Evolutionary conservation across 2,113 vertebrate genomes (phyloP), one percentile per base, ranked within the genome.

Genomic region (Oreochromis tanganicae): DNA sequence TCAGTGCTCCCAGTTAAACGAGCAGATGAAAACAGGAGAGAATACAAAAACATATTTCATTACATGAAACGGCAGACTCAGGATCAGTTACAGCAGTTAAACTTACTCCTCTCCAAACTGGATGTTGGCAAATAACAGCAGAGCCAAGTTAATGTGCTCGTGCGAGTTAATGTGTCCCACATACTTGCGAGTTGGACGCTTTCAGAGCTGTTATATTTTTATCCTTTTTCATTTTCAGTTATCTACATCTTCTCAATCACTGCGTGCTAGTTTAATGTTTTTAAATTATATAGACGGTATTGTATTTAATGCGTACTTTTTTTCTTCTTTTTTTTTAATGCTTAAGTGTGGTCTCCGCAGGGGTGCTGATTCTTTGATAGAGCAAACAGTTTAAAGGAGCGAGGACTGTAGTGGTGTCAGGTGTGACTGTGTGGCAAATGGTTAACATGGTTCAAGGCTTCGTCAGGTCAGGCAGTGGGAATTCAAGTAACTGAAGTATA

Each of bases 11-110:
- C 38, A 73, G 2, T 46, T 73, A 43, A 46, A 46, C 3, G 5
- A 46, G 68, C 38, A 73, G 41, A 73, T 46, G 13, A 17, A 73
- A 27, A 73, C 21, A 27, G 21, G 5, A 27, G 21, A 73, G 38
- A 24, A 46, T 7, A 27, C 38, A 24, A 14, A 43, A 43, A 71
- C 1, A 4, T 71, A 41, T 71, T 43, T 9, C 1, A 16, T 71
- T 66, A 66, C 61, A 38, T n/a, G 61, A 66, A 66, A 66, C 32
- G 9, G 3, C 59, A 63, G 17, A 4, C 17, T 7, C 61, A 12
- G 61, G 61, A 66, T 66, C 17, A 38, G 32, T 66, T 66, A 38
- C 61, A 66, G 61, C 63, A 71, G 36, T 41, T 29, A 48, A 17
- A 48, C 41, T 73, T 27, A 1, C 21, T 73, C 13, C 4, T 73